Conservation (phyloP, 2,888 invertebrate genomes). For the Eristalis arbustorum region DNA sequence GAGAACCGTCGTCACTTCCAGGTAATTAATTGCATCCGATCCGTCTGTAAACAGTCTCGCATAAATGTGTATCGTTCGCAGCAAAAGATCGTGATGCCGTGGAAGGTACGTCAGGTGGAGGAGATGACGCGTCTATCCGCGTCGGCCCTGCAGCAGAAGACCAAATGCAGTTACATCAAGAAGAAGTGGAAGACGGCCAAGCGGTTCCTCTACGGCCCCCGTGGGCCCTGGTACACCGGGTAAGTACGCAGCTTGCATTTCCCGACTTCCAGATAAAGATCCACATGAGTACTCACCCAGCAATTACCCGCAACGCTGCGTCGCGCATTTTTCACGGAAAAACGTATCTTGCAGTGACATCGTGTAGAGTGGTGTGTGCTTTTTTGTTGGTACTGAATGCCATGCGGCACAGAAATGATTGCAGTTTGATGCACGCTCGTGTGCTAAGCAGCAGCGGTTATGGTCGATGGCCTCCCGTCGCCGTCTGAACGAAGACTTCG, state of each 20-base stretch:
- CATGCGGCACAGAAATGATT: not conserved
- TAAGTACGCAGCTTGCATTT: constrained; percentile 72
- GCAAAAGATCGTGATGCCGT: constrained; percentile 82
- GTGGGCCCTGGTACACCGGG: constrained; percentile 81
- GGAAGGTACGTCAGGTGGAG: constrained; percentile 81
- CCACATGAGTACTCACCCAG: constrained; percentile 10
- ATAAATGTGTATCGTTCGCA: constrained; percentile 72
- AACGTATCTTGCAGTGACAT: constrained; percentile 28
- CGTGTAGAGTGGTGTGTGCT: not conserved
- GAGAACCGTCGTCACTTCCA: constrained; percentile 83
- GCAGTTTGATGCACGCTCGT: not conserved
- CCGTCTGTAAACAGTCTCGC: not conserved
- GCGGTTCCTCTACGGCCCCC: constrained; percentile 82
- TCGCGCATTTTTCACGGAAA: constrained; percentile 31
- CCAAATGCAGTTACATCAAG: constrained; percentile 81
- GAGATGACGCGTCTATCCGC: constrained; percentile 82
- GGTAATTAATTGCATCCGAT: constrained; percentile 73
- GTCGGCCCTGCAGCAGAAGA: constrained; percentile 80
- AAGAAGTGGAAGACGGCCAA: constrained; percentile 82
- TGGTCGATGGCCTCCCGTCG: constrained; percentile 14
- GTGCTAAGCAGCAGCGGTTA: not conserved
- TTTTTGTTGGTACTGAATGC: not conserved
- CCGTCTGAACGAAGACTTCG: not conserved
- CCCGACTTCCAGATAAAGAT: constrained; percentile 9
- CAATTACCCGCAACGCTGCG: constrained; percentile 32